phyloP scores from a whole-genome alignment of 2,113 vertebrate genomes.

The Ahaetulla prasina region DNA sequence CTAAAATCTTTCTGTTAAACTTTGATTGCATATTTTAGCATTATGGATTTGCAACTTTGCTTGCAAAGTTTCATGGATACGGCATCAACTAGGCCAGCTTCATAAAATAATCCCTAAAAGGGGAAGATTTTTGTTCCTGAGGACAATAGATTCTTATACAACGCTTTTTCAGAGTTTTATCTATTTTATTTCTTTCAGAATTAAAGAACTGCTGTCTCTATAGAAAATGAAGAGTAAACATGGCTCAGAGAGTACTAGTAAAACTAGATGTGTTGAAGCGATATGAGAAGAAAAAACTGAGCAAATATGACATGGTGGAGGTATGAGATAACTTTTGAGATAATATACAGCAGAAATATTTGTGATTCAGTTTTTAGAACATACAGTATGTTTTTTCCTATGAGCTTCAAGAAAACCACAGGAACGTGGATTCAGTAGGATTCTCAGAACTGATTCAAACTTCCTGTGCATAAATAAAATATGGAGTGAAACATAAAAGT shows the following conservation, averaged over 20 bases:
- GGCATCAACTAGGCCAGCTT: background rate
- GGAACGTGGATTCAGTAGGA: background rate
- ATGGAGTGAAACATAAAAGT: background rate
- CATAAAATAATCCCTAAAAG: background rate
- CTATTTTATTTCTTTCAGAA: background rate
- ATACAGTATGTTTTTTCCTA: background rate
- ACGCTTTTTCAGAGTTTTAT: background rate
- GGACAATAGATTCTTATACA: background rate
- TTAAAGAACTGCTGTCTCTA: background rate
- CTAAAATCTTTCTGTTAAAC: background rate
- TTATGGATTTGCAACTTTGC: background rate
- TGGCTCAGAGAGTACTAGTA: slow-evolving; percentile 40
- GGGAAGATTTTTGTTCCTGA: background rate
- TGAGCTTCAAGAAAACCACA: background rate
- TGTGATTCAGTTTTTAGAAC: background rate
- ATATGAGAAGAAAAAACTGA: slow-evolving; percentile 33
- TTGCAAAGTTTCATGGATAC: background rate
- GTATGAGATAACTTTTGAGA: slow-evolving; percentile 5
- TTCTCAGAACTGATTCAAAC: background rate
- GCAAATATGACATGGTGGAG: slow-evolving; percentile 16
- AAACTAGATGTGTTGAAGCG: slow-evolving; percentile 28
- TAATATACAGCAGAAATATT: background rate
- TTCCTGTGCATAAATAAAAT: background rate
- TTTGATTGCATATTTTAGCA: background rate
- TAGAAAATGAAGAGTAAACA: slow-evolving; percentile 16